phyloP scores from a whole-genome alignment of 2,888 invertebrate genomes.

The Cryptops parisi region DNA sequence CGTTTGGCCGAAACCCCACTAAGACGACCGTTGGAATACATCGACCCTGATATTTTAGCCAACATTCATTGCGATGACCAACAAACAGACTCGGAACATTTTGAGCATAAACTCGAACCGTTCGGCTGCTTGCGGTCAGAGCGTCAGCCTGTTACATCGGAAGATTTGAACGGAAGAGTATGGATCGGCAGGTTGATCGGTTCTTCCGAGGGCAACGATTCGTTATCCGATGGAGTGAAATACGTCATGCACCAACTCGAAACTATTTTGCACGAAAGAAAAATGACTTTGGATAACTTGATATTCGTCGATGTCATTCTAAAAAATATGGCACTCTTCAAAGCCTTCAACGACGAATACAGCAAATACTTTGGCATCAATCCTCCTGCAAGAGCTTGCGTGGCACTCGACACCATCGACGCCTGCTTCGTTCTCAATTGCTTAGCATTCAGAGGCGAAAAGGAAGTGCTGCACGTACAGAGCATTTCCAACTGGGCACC shows the following conservation, averaged over 20 bases:
- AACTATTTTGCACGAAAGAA: background rate
- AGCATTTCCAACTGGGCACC: constrained; percentile 97
- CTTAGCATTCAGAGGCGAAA: constrained; percentile 11
- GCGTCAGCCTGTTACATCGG: background rate
- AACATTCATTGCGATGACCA: too few relatives aligned
- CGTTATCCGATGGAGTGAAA: background rate
- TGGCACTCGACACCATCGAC: constrained; percentile 53
- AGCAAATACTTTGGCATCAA: constrained; percentile 58
- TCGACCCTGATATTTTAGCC: too few relatives aligned
- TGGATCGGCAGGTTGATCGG: constrained; percentile 3
- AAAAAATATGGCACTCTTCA: constrained; percentile 64
- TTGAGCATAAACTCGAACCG: background rate
- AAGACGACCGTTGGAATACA: constrained; percentile 3
- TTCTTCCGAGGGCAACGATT: background rate
- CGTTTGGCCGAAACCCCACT: background rate
- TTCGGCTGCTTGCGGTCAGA: background rate
- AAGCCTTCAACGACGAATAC: constrained; percentile 61
- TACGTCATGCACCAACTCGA: background rate
- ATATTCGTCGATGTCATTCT: constrained; percentile 74
- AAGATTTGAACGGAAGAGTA: background rate
- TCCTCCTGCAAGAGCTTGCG: constrained; percentile 66
- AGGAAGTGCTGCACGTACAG: constrained; percentile 62
- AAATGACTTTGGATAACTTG: constrained; percentile 44
- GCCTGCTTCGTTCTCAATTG: constrained; percentile 11
- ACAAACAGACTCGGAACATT: too few relatives aligned